phyloP scores from a whole-genome alignment of 2,113 vertebrate genomes.

The Corythornis cristatus region DNA sequence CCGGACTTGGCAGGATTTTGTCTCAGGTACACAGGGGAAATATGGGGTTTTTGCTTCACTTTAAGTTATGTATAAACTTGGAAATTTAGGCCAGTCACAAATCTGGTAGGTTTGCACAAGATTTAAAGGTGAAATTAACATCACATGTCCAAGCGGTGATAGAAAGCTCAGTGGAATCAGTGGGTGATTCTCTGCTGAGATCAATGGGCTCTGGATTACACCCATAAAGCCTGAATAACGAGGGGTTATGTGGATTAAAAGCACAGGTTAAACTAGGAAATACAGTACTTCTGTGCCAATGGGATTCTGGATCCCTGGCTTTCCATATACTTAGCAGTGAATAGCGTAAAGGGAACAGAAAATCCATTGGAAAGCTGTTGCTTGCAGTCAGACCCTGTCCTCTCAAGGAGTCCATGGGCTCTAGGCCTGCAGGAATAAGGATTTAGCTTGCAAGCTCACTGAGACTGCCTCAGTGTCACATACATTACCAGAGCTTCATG shows the following conservation, averaged over 20 bases:
- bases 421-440: not conserved
- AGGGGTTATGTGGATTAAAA: conserved; percentile 33
- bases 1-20: not conserved
- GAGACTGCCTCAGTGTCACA: not conserved
- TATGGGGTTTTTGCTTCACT: not conserved
- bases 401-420: not conserved
- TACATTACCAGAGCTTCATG: not conserved
- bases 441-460: not conserved
- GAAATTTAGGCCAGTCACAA: not conserved
- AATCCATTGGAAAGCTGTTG: not conserved
- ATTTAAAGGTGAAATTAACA: conserved; percentile 35
- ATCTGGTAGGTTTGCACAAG: not conserved
- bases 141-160: not conserved
- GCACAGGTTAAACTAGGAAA: conserved; percentile 30
- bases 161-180: conserved; percentile 7
- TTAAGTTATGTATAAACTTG: not conserved
- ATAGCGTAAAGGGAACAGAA: not conserved
- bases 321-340: not conserved
- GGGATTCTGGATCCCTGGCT: conserved; percentile 26
- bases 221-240: conserved; percentile 27
- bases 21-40: not conserved
- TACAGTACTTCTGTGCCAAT: not conserved
- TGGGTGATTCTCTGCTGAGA: conserved; percentile 33
- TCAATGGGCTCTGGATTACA: conserved; percentile 42
- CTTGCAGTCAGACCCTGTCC: not conserved